Base-by-base conservation (phyloP, 2,888 invertebrate species). In the Horisme vitalbata region DNA sequence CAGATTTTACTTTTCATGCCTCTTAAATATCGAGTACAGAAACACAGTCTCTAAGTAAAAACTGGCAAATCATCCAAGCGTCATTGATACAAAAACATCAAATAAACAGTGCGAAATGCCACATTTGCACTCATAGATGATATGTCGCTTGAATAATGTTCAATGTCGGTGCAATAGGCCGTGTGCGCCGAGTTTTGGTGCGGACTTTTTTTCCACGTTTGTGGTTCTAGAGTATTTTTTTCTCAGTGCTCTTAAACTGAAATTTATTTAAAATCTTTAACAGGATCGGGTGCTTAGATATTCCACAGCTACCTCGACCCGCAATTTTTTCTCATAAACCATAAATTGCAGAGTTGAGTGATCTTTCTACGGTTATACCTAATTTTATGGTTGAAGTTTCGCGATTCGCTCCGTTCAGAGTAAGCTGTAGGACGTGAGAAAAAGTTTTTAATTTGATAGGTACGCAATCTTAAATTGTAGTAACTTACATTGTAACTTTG, bases 271-370 rank as follows among this genome's bases (percentile, higher is more conserved):
- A 34, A 48, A 38, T 12, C 31, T 18, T 33, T 41, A 12, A 8
- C 15, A 13, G 44, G 33, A 57, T 62, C 56, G 31, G 35, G 31
- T 36, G 30, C 24, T 71, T 76, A 65, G 43, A 73, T 76, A 79
- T 79, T 74, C 79, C 44, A 63, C 50, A 45, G 57, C 50, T 49
- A 57, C 56, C 53, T 57, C 60, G 49, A 48, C 41, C 52, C 63
- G 73, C 75, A 68, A 83, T 86, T 84, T 85, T 84, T 85, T 83
- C 74, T 80, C 78, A 81, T 84, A 79, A 83, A 84, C 76, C 70
- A 78, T 80, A 85, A 83, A 82, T 80, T 83, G 77, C 64, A 78
- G 82, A 59, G 82, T 81, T 79, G 83, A 83, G 77, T 79, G 84
- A 84, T 84, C 84, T 82, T 74, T 66, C 59, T 60, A 69, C 70